A percentile compares a stretch with the other conserved stretches of the same genome.
These are phyloP conservation scores for Acanthosepion pharaonis DNA, from an alignment of 2,888 invertebrate genomes.

Conservation along the genomic window DNA sequence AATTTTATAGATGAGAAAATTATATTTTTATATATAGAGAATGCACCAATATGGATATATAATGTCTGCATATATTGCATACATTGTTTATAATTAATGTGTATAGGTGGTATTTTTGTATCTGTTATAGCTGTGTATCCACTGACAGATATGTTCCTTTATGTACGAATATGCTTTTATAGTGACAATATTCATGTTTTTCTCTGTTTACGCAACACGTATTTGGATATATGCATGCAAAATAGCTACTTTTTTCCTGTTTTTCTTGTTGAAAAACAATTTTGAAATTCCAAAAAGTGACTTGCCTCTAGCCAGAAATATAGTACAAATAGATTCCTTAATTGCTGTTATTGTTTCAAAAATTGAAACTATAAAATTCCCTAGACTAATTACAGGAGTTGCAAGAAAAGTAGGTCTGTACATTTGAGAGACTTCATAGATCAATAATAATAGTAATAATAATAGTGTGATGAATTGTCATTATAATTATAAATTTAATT, in stretches of 20 bases:
- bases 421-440: background rate
- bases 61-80: background rate
- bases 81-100: background rate
- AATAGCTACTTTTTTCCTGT: background rate
- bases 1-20: too few species aligned
- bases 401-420: background rate
- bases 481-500: too few species aligned
- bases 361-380: background rate
- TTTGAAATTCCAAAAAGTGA: background rate
- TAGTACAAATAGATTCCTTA: background rate
- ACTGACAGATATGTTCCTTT: background rate
- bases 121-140: too few species aligned
- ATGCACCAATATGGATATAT: too few species aligned
- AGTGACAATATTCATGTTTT: background rate
- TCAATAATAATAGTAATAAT: background rate
- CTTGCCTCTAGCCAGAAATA: background rate
- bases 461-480: too few species aligned
- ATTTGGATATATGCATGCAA: background rate
- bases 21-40: too few species aligned
- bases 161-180: background rate
- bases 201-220: background rate
- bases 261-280: background rate
- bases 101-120: too few species aligned
- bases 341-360: background rate
- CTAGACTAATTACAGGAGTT: background rate